Evolutionary conservation across 2,113 vertebrate genomes (phyloP), one percentile per base, ranked within the genome.

Genomic region (Centrocercus urophasianus): DNA sequence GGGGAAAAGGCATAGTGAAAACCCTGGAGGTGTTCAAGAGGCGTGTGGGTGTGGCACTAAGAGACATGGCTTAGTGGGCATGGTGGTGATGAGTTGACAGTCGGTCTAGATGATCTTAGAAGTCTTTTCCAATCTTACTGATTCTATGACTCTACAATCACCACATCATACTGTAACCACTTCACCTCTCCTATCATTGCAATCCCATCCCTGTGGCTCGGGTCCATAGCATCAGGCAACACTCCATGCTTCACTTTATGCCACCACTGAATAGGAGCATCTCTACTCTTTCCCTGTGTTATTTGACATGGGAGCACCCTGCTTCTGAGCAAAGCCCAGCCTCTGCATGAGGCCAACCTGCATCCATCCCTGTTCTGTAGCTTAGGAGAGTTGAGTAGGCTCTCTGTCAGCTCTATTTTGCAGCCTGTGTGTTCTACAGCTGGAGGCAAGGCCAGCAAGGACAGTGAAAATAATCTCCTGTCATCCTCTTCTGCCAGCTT

Each of bases 381-480:
- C 38, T 79, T 19, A 11, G 71, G 34, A 0, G 2, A 89, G 34
- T 52, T 42, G 45, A 64, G 72, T 73, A 27, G 36, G 50, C 47
- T 74, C 47, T n/a, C 59, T 71, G 56, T 94, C 80, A 74, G 36
- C 47, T 93, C 25, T 69, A 14, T 8, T 90, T 92, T 69, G 57
- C 20, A 67, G 73, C 52, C 48, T 17, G 34, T 0, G 59, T 57
- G 69, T 13, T n/a, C 52, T 78, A 50, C 47, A 75, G 77, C 61
- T 67, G 43, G 1, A 4, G 66, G 61, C 70, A 78, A 82, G 45
- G 80, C 45, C 72, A 80, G 22, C 22, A 83, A 86, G 92, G 43
- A n/a, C n/a, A 59, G 61, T 81, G 24, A 28, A 90, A 69, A 42
- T 25, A 40, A 72, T 18, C 16, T 36, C 24, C 66, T 50, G 45